These are phyloP conservation scores for Drosophila neonasuta DNA, from an alignment of 2,888 invertebrate species.

Conservation along the genomic window DNA sequence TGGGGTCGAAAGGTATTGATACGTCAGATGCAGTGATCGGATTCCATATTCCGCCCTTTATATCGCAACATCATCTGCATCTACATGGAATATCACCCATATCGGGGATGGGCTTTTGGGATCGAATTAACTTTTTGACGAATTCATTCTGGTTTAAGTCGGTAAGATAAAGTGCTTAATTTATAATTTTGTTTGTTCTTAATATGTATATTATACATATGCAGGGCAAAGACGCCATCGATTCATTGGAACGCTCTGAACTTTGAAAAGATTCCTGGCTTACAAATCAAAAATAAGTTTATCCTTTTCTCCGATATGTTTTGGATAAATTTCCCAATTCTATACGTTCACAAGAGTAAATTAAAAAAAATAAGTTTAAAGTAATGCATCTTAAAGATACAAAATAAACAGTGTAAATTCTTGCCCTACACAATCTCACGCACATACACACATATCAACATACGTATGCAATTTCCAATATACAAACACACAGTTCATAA, in stretches of 20 bases:
- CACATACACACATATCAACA: neutral
- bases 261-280: constrained; percentile 6
- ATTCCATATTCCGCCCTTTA: constrained; percentile 96
- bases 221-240: constrained; percentile 27
- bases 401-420: too few species aligned
- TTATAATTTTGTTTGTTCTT: neutral
- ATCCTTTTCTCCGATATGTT: too few species aligned
- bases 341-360: too few species aligned
- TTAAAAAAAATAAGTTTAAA: too few species aligned
- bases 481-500: neutral
- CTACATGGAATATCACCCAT: constrained; percentile 92
- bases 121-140: constrained; percentile 87
- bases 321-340: too few species aligned
- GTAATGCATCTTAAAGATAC: too few species aligned
- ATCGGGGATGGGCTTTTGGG: constrained; percentile 88
- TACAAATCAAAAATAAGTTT: neutral
- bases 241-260: constrained; percentile 23
- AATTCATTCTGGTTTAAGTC: constrained; percentile 92
- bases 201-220: neutral
- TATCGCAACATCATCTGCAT: constrained; percentile 90
- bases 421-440: too few species aligned
- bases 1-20: constrained; percentile 83
- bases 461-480: neutral
- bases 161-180: constrained; percentile 82
- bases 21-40: constrained; percentile 85